Conservation (phyloP, 2,888 invertebrate genomes). For the Eubasilissa splendida region DNA sequence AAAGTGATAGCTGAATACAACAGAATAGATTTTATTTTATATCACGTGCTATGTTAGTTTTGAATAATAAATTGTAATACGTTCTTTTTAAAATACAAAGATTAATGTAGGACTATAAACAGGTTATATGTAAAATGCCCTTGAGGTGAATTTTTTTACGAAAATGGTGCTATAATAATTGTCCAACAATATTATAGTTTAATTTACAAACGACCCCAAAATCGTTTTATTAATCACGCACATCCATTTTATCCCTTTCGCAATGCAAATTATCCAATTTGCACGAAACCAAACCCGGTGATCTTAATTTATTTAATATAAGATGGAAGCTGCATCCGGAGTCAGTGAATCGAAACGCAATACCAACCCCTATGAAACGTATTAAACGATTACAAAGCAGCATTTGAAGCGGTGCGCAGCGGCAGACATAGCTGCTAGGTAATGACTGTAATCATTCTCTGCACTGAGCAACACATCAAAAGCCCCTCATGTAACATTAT, state of each 20-base stretch:
- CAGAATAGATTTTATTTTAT: no score
- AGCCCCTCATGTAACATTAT: slow-evolving; percentile 45
- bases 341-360: slow-evolving; percentile 29
- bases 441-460: slow-evolving; percentile 53
- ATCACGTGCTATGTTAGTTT: no score
- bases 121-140: no score
- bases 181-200: no score
- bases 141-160: no score
- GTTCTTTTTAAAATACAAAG: no score
- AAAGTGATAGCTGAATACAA: no score
- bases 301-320: slow-evolving; percentile 40
- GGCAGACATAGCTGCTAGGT: slow-evolving; percentile 43
- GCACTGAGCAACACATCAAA: slow-evolving; percentile 52
- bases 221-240: no score
- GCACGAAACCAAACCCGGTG: background rate
- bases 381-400: slow-evolving; percentile 49
- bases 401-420: background rate
- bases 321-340: slow-evolving; percentile 34
- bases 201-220: no score
- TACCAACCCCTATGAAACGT: slow-evolving; percentile 40
- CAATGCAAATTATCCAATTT: slow-evolving; percentile 8
- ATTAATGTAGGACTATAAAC: no score
- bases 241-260: background rate
- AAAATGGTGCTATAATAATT: no score
- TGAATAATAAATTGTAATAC: no score